Evolutionary conservation across 2,113 vertebrate genomes (phyloP).

Genomic region (Microtus oregoni): DNA sequence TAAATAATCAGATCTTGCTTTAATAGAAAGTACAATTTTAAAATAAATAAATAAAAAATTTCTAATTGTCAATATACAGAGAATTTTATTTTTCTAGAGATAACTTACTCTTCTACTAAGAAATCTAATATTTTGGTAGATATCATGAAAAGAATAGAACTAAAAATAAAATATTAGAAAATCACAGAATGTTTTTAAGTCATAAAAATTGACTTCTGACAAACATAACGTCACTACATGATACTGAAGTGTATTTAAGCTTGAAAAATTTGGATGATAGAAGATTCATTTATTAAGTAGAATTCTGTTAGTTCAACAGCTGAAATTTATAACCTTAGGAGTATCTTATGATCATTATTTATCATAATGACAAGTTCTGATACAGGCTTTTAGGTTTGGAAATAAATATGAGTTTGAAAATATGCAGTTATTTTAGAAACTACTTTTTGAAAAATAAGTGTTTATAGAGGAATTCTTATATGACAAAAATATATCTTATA

Average conservation of each 20-base stretch:
- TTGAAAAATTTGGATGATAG: slow-evolving; percentile 4
- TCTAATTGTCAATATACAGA: no score
- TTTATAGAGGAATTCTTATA: slow-evolving; percentile 66
- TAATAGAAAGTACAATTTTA: neutral
- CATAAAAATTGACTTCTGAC: neutral
- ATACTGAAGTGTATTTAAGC: neutral
- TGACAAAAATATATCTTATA: slow-evolving; percentile 56
- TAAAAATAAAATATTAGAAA: slow-evolving; percentile 3
- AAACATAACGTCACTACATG: neutral
- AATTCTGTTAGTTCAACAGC: slow-evolving; percentile 64
- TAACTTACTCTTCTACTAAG: neutral
- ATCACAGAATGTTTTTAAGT: neutral
- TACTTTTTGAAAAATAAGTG: slow-evolving; percentile 48
- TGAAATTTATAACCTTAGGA: slow-evolving; percentile 67
- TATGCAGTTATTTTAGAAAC: slow-evolving; percentile 74
- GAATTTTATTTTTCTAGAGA: neutral
- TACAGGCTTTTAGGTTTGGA: slow-evolving; percentile 72
- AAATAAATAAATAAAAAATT: neutral
- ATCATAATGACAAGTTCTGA: slow-evolving; percentile 70
- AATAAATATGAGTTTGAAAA: slow-evolving; percentile 64
- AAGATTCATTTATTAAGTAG: slow-evolving; percentile 25
- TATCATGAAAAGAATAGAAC: neutral
- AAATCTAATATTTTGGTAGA: neutral
- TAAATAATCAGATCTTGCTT: neutral
- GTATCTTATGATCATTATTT: slow-evolving; percentile 75